phyloP scores from a whole-genome alignment of 2,113 vertebrate species.

The Myxocyprinus asiaticus region DNA sequence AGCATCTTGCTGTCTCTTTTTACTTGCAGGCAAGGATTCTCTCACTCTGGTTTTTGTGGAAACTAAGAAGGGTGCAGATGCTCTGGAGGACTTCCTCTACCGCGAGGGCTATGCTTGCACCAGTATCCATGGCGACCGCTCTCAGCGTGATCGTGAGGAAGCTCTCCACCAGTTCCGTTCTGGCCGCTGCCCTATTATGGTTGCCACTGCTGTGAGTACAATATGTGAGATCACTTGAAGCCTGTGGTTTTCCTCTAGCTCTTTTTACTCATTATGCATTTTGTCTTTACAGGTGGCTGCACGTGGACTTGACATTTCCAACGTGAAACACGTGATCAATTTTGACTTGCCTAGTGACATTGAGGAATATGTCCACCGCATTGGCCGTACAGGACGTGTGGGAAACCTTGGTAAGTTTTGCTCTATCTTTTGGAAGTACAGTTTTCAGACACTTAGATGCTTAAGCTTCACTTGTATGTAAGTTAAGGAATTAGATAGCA shows the following conservation, averaged over 20 bases:
- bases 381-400: slow-evolving; percentile 96
- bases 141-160: slow-evolving; percentile 94
- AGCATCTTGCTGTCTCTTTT: too few relatives aligned
- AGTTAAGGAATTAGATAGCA: too few relatives aligned
- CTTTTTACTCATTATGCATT: not conserved
- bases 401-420: slow-evolving; percentile 88
- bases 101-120: slow-evolving; percentile 95
- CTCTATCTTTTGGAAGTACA: not conserved
- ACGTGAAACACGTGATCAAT: slow-evolving; percentile 98
- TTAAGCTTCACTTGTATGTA: too few relatives aligned
- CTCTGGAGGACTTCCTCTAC: slow-evolving; percentile 94
- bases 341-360: slow-evolving; percentile 98
- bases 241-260: not conserved
- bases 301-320: slow-evolving; percentile 94
- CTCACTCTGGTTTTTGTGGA: slow-evolving; percentile 97
- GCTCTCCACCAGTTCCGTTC: slow-evolving; percentile 96
- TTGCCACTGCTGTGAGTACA: slow-evolving; percentile 95
- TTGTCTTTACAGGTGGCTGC: slow-evolving; percentile 85
- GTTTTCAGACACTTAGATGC: too few relatives aligned
- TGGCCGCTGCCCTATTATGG: slow-evolving; percentile 94
- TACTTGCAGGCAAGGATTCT: slow-evolving; percentile 85
- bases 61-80: slow-evolving; percentile 96
- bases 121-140: slow-evolving; percentile 96
- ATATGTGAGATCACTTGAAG: not conserved
- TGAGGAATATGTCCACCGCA: slow-evolving; percentile 97